Conservation (phyloP, 2,797 vertebrate species). For the Myotis pilosus region DNA sequence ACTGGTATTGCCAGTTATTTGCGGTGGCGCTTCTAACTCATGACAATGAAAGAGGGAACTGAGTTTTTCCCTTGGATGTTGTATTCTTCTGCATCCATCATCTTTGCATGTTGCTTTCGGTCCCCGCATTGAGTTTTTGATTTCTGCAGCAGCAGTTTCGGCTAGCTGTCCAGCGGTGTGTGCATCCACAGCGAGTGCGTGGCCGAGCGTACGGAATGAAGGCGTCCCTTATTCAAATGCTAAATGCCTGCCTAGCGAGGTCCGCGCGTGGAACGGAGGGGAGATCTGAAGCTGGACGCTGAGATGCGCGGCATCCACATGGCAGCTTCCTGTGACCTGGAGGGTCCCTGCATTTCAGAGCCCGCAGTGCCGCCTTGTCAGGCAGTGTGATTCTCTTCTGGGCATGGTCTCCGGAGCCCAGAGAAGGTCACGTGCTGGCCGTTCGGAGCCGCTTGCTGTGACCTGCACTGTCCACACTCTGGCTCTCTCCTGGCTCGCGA, state of each 20-base stretch:
- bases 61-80: neutral
- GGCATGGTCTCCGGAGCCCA: neutral
- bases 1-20: neutral
- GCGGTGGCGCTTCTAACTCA: neutral
- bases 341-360: neutral
- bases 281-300: neutral
- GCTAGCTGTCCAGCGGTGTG: neutral
- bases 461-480: neutral
- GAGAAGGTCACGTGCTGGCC: neutral
- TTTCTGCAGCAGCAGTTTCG: constrained; percentile 43
- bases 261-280: neutral
- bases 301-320: neutral
- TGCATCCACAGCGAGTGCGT: neutral
- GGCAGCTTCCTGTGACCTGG: neutral
- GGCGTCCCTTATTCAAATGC: neutral
- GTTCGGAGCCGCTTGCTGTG: neutral
- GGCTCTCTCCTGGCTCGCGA: neutral
- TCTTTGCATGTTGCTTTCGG: constrained; percentile 34
- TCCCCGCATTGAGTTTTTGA: constrained; percentile 35
- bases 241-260: neutral
- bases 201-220: constrained; percentile 31
- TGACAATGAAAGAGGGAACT: neutral
- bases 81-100: neutral
- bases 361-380: neutral
- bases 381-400: neutral